Conservation (phyloP, 1,140 invertebrate genomes). For the Sycophaga agraensis region DNA sequence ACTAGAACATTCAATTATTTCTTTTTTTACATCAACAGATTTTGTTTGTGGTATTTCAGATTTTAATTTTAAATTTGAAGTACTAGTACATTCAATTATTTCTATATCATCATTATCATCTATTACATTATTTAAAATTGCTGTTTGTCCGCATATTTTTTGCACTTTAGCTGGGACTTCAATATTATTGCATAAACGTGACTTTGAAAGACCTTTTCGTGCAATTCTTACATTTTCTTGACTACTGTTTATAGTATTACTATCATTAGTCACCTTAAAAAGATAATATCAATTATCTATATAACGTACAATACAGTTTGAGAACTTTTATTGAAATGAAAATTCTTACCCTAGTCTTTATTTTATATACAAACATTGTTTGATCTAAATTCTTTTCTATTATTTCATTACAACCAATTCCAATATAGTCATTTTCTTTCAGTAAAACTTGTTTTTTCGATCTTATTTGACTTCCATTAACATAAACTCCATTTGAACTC, state of each 20-base stretch:
- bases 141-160: constrained; percentile 2
- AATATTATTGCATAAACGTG: background rate
- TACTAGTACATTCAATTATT: constrained; percentile 27
- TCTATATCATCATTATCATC: constrained; percentile 29
- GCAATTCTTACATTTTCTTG: background rate
- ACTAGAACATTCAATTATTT: background rate
- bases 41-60: background rate
- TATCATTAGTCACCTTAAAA: background rate
- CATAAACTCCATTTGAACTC: constrained; percentile 41
- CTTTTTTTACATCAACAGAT: background rate
- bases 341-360: constrained; percentile 25
- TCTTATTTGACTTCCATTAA: constrained; percentile 29
- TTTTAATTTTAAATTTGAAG: background rate
- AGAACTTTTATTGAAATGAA: background rate
- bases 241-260: background rate
- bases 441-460: constrained; percentile 22
- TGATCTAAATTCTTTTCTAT: constrained; percentile 3
- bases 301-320: background rate
- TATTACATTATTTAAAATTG: background rate
- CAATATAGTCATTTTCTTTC: constrained; percentile 34
- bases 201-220: background rate
- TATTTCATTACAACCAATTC: constrained; percentile 34
- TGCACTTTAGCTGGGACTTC: constrained; percentile 25
- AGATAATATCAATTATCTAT: background rate
- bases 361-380: constrained; percentile 31